A percentile compares a stretch with the other conserved stretches of the same genome.
Conservation (phyloP, 2,888 invertebrate species). For the Euproctis similis region DNA sequence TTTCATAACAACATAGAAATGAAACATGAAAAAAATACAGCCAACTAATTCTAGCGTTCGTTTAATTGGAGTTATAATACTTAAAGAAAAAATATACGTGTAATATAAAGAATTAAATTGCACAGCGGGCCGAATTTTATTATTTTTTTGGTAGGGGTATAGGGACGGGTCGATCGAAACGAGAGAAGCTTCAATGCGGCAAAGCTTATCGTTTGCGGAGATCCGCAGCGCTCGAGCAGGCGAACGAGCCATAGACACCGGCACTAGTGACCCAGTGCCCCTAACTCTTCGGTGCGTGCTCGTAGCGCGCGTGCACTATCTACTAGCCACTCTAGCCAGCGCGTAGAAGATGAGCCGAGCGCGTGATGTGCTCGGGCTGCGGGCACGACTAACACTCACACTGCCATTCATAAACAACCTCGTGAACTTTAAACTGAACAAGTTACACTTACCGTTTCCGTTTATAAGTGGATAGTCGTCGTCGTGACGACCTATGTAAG, state of each 20-base stretch:
- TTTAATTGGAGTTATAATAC: too few relatives aligned
- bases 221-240: constrained; percentile 21
- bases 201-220: constrained; percentile 38
- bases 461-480: constrained; percentile 86
- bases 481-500: constrained; percentile 88
- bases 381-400: neutral
- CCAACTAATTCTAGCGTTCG: too few relatives aligned
- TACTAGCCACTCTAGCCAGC: constrained; percentile 1
- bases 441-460: constrained; percentile 79
- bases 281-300: constrained; percentile 7
- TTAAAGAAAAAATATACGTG: too few relatives aligned
- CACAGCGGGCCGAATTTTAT: too few relatives aligned
- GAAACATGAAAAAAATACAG: too few relatives aligned
- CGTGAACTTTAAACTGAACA: constrained; percentile 7
- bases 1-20: too few relatives aligned
- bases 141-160: constrained; percentile 4
- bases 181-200: constrained; percentile 61
- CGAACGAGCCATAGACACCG: constrained; percentile 21
- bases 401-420: neutral
- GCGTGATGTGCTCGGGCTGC: constrained; percentile 2
- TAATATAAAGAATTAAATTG: too few relatives aligned
- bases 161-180: constrained; percentile 55
- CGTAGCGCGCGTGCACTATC: constrained; percentile 24
- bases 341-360: constrained; percentile 1
- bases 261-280: constrained; percentile 21